phyloP scores from a whole-genome alignment of 2,113 vertebrate species.

The Corynorhinus townsendii region DNA sequence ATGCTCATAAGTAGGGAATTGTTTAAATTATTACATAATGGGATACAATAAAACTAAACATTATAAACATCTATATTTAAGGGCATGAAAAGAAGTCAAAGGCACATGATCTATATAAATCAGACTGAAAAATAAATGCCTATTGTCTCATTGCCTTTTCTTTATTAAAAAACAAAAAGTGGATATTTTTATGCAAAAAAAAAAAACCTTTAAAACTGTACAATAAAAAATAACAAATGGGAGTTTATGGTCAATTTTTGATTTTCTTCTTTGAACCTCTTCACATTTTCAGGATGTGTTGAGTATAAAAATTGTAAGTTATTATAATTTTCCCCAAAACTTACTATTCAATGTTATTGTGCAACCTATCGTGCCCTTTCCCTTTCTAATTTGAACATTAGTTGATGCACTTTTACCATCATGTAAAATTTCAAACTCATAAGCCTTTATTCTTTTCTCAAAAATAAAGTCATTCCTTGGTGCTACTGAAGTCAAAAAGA shows the following conservation, averaged over 20 bases:
- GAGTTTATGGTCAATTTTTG: background rate
- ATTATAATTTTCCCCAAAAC: slow-evolving; percentile 8
- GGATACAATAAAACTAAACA: background rate
- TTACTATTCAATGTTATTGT: background rate
- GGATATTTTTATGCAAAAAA: background rate
- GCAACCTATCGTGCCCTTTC: background rate
- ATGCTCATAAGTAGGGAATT: background rate
- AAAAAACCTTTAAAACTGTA: background rate
- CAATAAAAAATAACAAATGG: background rate
- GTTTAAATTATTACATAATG: background rate
- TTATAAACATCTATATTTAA: background rate
- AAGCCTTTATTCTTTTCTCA: slow-evolving; percentile 64
- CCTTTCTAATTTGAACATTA: slow-evolving; percentile 47
- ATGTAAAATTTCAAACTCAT: slow-evolving; percentile 53
- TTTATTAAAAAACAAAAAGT: background rate
- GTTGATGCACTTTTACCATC: slow-evolving; percentile 48
- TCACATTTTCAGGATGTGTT: background rate
- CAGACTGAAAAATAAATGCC: background rate
- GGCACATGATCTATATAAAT: background rate
- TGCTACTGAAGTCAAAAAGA: slow-evolving; percentile 57
- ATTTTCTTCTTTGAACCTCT: background rate
- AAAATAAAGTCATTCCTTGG: slow-evolving; percentile 61
- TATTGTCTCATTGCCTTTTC: background rate
- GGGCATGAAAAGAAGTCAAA: background rate
- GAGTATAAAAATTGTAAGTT: background rate